A percentile compares a stretch with the other conserved stretches of the same genome.
Conservation (phyloP, 2,113 vertebrate species). For the Brachypodius melanocephalos region DNA sequence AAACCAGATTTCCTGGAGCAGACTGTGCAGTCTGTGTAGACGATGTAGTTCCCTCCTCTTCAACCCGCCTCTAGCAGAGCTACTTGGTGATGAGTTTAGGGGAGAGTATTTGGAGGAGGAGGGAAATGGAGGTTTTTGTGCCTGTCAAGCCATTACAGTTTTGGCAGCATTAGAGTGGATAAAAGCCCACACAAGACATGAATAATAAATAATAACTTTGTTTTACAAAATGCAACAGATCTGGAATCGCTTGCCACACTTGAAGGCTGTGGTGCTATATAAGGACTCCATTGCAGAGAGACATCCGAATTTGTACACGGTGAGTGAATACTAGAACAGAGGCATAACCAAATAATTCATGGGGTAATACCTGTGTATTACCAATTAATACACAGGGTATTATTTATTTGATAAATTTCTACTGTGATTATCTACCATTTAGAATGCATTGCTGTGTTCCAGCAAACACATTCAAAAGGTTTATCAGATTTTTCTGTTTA, state of each 20-base stretch:
- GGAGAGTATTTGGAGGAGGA: background rate
- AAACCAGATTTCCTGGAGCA: background rate
- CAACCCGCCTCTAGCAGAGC: fast-evolving
- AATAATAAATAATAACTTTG: background rate
- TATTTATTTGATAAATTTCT: background rate
- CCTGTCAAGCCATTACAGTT: background rate
- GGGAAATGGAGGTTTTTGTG: background rate
- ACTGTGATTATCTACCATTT: background rate
- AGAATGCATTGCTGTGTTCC: background rate
- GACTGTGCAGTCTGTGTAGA: background rate
- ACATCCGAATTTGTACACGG: slow-evolving; percentile 76
- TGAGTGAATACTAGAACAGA: slow-evolving; percentile 41
- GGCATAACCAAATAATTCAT: background rate
- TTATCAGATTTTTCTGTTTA: background rate
- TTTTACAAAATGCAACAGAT: slow-evolving; percentile 68
- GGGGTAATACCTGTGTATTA: background rate
- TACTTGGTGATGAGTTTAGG: background rate
- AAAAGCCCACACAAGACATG: background rate
- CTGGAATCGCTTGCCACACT: slow-evolving; percentile 75
- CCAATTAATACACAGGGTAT: background rate
- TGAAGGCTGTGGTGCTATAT: slow-evolving; percentile 87
- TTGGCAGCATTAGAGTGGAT: background rate
- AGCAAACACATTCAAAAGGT: background rate
- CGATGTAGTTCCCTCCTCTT: background rate
- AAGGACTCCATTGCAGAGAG: slow-evolving; percentile 66